phyloP scores from a whole-genome alignment of 2,113 vertebrate species.

The Callopanchax toddi region DNA sequence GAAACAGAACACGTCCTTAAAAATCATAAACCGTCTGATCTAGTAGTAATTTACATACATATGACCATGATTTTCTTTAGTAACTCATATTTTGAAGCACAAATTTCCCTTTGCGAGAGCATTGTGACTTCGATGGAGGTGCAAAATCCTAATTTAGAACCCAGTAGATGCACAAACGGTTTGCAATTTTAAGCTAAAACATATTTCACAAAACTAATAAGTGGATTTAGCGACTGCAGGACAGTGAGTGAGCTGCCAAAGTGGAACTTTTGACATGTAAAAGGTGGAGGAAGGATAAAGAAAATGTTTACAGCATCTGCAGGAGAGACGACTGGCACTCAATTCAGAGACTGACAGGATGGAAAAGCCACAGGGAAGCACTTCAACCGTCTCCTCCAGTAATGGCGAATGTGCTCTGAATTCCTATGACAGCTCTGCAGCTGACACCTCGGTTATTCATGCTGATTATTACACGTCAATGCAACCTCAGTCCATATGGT shows the following conservation, averaged over 20 bases:
- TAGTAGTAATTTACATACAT: too few species aligned
- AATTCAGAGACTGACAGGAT: constrained; percentile 37
- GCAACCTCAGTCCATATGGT: neutral
- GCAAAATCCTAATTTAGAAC: too few species aligned
- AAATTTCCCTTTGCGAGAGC: too few species aligned
- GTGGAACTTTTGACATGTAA: constrained; percentile 23
- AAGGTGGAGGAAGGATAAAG: constrained; percentile 30
- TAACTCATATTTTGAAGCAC: too few species aligned
- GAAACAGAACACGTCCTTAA: too few species aligned
- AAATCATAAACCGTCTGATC: too few species aligned
- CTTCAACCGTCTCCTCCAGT: constrained; percentile 5
- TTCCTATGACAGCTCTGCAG: constrained; percentile 3
- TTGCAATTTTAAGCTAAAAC: neutral
- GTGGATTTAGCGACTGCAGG: constrained; percentile 28
- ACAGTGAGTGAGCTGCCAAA: constrained; percentile 42
- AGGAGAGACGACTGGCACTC: constrained; percentile 38
- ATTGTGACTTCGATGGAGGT: too few species aligned
- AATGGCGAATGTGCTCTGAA: neutral
- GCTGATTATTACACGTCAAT: neutral
- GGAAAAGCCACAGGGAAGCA: constrained; percentile 31
- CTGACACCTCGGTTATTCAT: neutral
- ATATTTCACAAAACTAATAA: constrained; percentile 11
- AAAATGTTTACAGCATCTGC: constrained; percentile 33
- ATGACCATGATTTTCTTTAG: too few species aligned
- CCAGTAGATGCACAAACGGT: too few species aligned